Evolutionary conservation across 2,888 invertebrate species (phyloP).

Genomic region (Pogonocherus hispidulus): DNA sequence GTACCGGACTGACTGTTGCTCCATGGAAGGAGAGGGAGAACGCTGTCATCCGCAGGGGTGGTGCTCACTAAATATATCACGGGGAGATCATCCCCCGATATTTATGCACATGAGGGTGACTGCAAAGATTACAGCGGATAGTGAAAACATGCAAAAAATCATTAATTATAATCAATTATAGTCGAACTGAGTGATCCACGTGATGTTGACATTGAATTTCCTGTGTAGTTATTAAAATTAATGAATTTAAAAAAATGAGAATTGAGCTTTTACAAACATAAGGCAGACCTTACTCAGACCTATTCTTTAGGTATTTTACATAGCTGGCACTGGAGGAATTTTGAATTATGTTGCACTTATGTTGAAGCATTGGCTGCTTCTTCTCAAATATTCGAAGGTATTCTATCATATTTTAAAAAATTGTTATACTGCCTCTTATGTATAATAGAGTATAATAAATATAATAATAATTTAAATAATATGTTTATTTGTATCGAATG

Average conservation of each 20-base stretch:
- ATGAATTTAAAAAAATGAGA: not conserved
- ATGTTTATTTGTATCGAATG: too few species aligned
- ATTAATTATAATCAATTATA: slow-evolving; percentile 39
- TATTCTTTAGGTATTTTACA: too few species aligned
- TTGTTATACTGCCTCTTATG: too few species aligned
- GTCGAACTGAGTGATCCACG: not conserved
- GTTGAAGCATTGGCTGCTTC: too few species aligned
- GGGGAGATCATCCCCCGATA: slow-evolving; percentile 32
- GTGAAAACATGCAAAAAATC: slow-evolving; percentile 48
- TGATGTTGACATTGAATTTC: not conserved
- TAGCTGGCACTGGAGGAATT: too few species aligned
- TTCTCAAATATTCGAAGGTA: too few species aligned
- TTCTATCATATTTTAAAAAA: too few species aligned
- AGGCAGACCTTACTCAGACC: too few species aligned
- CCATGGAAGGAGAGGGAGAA: slow-evolving; percentile 9
- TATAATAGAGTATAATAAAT: too few species aligned
- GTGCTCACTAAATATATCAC: slow-evolving; percentile 44
- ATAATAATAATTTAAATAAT: too few species aligned
- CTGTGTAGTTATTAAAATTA: not conserved
- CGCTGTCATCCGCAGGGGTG: slow-evolving; percentile 44
- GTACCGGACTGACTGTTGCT: slow-evolving; percentile 30
- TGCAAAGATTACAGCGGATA: slow-evolving; percentile 45
- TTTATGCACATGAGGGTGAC: slow-evolving; percentile 43
- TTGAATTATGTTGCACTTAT: too few species aligned
- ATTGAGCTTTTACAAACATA: too few species aligned